Conservation (phyloP, 2,113 vertebrate species). For the Tricholaema leucomelas region DNA sequence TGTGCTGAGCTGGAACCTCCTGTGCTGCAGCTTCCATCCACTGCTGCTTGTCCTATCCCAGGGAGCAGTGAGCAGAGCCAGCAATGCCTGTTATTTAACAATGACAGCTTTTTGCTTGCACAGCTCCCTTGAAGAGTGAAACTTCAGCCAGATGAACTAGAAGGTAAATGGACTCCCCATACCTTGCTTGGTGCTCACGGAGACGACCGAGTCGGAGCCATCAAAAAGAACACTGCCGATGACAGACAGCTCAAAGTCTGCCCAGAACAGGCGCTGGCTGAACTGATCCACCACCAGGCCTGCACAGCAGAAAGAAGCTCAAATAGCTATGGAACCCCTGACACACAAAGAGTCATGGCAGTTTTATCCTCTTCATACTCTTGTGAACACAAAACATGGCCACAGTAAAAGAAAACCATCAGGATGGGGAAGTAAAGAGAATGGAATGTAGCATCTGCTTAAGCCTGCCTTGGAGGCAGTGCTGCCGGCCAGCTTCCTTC, state of each 20-base stretch:
- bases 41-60: no score
- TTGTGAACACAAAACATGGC: background rate
- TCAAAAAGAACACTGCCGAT: constrained; percentile 93
- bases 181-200: constrained; percentile 91
- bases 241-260: constrained; percentile 92
- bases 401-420: background rate
- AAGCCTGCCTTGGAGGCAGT: background rate
- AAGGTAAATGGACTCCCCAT: background rate
- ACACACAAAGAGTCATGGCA: background rate
- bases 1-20: no score
- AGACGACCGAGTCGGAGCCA: constrained; percentile 87
- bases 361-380: background rate
- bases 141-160: background rate
- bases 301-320: constrained; percentile 59
- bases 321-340: background rate
- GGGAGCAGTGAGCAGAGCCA: background rate
- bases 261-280: constrained; percentile 95
- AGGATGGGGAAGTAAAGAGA: background rate
- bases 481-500: background rate
- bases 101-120: background rate
- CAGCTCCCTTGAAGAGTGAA: background rate
- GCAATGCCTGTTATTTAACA: background rate
- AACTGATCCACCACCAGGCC: constrained; percentile 94
- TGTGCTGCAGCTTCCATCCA: no score
- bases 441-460: background rate